Conservation (phyloP, 2,797 vertebrate genomes). For the Miichthys miiuy region DNA sequence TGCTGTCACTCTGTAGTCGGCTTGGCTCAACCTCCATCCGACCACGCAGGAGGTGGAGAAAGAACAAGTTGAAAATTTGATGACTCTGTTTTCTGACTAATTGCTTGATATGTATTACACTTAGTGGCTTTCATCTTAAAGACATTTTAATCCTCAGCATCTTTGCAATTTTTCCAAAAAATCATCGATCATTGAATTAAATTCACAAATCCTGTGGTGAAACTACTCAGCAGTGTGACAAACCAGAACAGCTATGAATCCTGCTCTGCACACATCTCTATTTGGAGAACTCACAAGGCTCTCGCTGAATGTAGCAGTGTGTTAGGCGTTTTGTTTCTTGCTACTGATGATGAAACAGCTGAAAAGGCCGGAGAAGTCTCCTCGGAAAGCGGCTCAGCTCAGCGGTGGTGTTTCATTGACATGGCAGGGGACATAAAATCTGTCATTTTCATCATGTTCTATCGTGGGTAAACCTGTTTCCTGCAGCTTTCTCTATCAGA, state of each 20-base stretch:
- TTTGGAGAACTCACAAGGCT: conserved; percentile 30
- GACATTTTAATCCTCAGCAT: conserved; percentile 35
- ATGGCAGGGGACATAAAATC: conserved; percentile 77
- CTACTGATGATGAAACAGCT: conserved; percentile 41
- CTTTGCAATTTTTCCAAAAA: conserved; percentile 24
- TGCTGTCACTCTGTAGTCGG: conserved; percentile 72
- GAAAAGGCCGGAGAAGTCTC: conserved; percentile 52
- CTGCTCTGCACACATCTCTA: conserved; percentile 15
- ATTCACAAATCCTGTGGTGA: conserved; percentile 21
- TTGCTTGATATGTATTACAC: conserved; percentile 62
- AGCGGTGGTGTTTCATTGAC: conserved; percentile 64
- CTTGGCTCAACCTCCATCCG: conserved; percentile 77
- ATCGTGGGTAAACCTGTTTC: conserved; percentile 79
- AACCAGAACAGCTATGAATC: conserved; percentile 16
- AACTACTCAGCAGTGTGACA: conserved; percentile 6
- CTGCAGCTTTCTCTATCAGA: conserved; percentile 78
- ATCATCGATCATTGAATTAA: conserved; percentile 6
- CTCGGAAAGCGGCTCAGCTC: conserved; percentile 61
- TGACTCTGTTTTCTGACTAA: conserved; percentile 76
- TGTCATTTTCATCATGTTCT: conserved; percentile 82
- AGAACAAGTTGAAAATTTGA: conserved; percentile 72
- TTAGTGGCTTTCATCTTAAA: conserved; percentile 64
- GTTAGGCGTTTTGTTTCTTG: conserved; percentile 21
- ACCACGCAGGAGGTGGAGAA: conserved; percentile 77
- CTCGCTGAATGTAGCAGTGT: conserved; percentile 10